Base-by-base conservation (phyloP, 2,113 vertebrate species). In the Glareola pratincola region DNA sequence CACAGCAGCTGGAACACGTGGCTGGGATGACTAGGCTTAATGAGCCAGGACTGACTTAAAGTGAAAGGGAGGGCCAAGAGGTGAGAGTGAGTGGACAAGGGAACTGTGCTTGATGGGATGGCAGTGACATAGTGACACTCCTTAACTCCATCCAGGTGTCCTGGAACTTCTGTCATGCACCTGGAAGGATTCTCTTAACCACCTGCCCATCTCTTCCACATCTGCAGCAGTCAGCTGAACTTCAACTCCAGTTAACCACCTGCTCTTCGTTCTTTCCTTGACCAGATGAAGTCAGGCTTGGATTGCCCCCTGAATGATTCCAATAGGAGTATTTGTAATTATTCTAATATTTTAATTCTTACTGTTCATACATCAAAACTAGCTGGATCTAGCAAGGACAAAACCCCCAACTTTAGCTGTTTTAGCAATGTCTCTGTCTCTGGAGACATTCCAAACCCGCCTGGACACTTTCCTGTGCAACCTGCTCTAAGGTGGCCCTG, bases 101-200 rank as follows among this genome's bases (percentile, higher is more conserved):
- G 53, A 59, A 26, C 11, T 64, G 15, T 39, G 17, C 0, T 0
- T 36, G 9, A 30, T 26, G 6, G 43, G 37, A 29, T 4, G 45
- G 27, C 23, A 26, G 18, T 74, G 72, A 43, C 50, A 45, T 6
- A 57, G 41, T 62, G 45, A 37, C 18, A 10, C 23, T 64, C 48
- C 47, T 50, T 48, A 53, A 78, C 3, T 83, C 24, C 10, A 59
- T 36, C 45, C 8, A 4, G 29, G 47, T 23, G 9, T 39, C 76
- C 19, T 50, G 30, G 54, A 87, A 30, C 16, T 29, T 17, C 37
- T 10, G 2, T 18, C 26, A 13, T 16, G 48, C 12, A 15, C 18
- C 12, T 36, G 30, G 15, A 79, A 85, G 30, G 20, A 51, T 45
- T 19, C 47, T 39, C 13, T 75, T 69, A 68, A 24, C 23, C 5